Evolutionary conservation across 1,140 invertebrate species (phyloP).

Genomic region (Eriocheir sinensis): DNA sequence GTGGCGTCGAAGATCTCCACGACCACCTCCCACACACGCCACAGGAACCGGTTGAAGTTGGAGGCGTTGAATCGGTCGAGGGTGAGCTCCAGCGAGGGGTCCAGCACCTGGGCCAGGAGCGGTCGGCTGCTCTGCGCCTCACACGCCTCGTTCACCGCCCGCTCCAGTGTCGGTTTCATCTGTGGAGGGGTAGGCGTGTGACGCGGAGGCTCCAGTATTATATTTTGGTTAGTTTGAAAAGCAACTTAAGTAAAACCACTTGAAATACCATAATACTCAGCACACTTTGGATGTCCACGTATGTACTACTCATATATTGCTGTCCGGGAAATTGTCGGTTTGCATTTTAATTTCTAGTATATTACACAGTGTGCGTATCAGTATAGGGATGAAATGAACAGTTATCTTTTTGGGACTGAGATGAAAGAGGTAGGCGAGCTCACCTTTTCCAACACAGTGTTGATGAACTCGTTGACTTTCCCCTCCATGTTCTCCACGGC

Average conservation of each 20-base stretch:
- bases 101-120: constrained; percentile 62
- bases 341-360: too few species aligned
- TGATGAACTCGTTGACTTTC: constrained; percentile 77
- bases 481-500: constrained; percentile 76
- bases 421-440: not conserved
- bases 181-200: constrained; percentile 8
- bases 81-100: constrained; percentile 67
- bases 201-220: too few species aligned
- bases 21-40: constrained; percentile 63
- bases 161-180: constrained; percentile 65
- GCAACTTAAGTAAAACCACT: too few species aligned
- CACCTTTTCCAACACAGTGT: constrained; percentile 75
- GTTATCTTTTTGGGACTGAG: too few species aligned
- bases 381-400: too few species aligned
- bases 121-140: constrained; percentile 46
- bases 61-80: constrained; percentile 52
- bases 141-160: constrained; percentile 71
- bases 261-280: too few species aligned
- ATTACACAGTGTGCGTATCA: too few species aligned
- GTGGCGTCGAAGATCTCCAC: constrained; percentile 51
- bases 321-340: too few species aligned
- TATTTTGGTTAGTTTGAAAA: too few species aligned
- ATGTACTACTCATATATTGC: too few species aligned
- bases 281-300: too few species aligned
- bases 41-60: constrained; percentile 71